Percentiles rank a stretch among this genome's conserved stretches.
These are phyloP conservation scores for Bettongia penicillata DNA, from an alignment of 2,113 vertebrate genomes.

Conservation along the genomic window DNA sequence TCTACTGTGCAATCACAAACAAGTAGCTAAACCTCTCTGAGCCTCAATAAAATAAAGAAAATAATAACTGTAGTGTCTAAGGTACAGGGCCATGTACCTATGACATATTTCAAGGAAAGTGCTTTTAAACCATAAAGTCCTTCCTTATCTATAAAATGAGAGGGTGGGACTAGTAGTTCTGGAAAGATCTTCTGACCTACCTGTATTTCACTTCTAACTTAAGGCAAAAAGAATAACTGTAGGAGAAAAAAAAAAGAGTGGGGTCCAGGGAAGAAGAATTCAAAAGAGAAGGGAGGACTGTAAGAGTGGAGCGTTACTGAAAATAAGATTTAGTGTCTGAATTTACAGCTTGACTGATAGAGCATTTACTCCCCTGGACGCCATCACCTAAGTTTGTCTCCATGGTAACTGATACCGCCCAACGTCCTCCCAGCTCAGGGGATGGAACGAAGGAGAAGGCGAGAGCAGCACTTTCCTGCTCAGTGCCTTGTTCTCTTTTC, in stretches of 20 bases:
- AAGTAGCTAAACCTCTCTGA: not conserved
- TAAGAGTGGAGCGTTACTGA: rapidly evolving
- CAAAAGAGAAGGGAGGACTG: not conserved
- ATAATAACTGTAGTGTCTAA: not conserved
- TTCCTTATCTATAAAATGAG: not conserved
- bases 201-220: not conserved
- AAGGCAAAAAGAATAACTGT: not conserved
- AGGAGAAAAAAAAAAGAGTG: not conserved
- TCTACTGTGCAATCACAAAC: not conserved
- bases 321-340: not conserved
- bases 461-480: not conserved
- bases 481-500: not conserved
- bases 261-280: not conserved
- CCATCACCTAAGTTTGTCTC: not conserved
- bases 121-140: rapidly evolving
- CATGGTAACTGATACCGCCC: not conserved
- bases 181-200: not conserved
- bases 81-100: not conserved
- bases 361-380: not conserved
- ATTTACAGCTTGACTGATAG: not conserved
- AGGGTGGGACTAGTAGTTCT: rapidly evolving
- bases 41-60: not conserved
- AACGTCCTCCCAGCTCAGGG: not conserved
- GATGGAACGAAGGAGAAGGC: not conserved
- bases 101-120: not conserved